Evolutionary conservation across 2,888 invertebrate genomes (phyloP).

Genomic region (Andricus quercusramuli): DNA sequence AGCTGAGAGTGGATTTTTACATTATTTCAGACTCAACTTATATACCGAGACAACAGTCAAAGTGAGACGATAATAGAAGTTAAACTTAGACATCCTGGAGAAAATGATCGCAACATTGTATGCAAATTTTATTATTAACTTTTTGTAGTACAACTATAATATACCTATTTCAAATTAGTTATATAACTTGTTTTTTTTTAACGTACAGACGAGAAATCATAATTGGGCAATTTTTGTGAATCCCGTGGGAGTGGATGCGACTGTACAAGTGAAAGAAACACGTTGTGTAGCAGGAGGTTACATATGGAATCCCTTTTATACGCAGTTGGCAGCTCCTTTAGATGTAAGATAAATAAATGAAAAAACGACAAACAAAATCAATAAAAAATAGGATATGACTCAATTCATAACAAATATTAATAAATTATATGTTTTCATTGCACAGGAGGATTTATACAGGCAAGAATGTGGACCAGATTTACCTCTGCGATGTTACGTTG

Average conservation of each 20-base stretch:
- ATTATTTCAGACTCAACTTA: conserved; percentile 86
- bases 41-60: conserved; percentile 91
- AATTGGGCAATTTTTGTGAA: conserved; percentile 96
- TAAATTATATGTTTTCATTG: conserved; percentile 12
- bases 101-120: conserved; percentile 89
- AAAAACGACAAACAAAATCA: conserved; percentile 24
- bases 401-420: neutral
- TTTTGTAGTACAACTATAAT: neutral
- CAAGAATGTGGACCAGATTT: conserved; percentile 94
- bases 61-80: conserved; percentile 96
- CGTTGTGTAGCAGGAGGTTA: conserved; percentile 95
- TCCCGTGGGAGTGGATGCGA: conserved; percentile 94
- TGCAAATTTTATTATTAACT: conserved; percentile 62
- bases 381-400: neutral
- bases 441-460: conserved; percentile 89
- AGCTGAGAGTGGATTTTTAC: conserved; percentile 22
- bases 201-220: conserved; percentile 86
- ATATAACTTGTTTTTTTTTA: neutral
- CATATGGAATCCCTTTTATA: conserved; percentile 94
- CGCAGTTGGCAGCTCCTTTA: conserved; percentile 92
- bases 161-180: too few species aligned
- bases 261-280: conserved; percentile 88
- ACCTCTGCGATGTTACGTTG: conserved; percentile 94
- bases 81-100: conserved; percentile 92
- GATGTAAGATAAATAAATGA: conserved; percentile 82